Percentiles rank a stretch among this genome's conserved stretches.
Conservation (phyloP, 2,113 vertebrate genomes). For the Aviceda subcristata region DNA sequence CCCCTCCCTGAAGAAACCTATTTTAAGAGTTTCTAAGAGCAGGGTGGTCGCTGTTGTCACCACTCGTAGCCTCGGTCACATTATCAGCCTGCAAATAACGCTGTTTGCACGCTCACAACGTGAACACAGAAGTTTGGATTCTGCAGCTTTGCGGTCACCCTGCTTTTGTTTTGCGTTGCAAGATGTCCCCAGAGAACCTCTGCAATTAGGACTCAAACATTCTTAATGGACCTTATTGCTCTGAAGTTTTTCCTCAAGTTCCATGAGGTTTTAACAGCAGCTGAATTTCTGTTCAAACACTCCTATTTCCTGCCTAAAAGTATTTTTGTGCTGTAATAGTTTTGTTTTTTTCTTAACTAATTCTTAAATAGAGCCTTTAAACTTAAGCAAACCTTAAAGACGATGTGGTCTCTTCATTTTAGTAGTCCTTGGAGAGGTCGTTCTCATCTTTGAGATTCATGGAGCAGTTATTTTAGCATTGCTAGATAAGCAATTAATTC, state of each 20-base stretch:
- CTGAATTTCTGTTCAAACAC: neutral
- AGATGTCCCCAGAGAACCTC: neutral
- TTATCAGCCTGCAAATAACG: accelerated
- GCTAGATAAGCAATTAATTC: slow-evolving; percentile 26
- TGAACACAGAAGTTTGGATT: accelerated
- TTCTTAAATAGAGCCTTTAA: neutral
- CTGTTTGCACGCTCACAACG: accelerated
- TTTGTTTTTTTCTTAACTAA: neutral
- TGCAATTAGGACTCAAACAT: neutral
- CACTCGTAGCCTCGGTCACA: accelerated
- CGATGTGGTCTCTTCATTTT: accelerated
- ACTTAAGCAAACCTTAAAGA: neutral
- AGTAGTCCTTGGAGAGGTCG: neutral
- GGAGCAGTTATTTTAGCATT: neutral
- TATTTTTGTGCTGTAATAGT: neutral
- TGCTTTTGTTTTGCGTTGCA: neutral
- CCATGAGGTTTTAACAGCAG: neutral
- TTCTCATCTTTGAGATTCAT: neutral
- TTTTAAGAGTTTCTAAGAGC: neutral
- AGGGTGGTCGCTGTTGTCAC: neutral
- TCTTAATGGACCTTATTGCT: accelerated
- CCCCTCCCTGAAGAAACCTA: neutral
- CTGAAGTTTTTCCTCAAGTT: neutral
- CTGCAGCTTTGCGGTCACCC: neutral
- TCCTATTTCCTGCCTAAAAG: neutral